A percentile compares a stretch with the other conserved stretches of the same genome.
phyloP scores from a whole-genome alignment of 92 coral and sea anemone species.

The Bergia sp. region DNA sequence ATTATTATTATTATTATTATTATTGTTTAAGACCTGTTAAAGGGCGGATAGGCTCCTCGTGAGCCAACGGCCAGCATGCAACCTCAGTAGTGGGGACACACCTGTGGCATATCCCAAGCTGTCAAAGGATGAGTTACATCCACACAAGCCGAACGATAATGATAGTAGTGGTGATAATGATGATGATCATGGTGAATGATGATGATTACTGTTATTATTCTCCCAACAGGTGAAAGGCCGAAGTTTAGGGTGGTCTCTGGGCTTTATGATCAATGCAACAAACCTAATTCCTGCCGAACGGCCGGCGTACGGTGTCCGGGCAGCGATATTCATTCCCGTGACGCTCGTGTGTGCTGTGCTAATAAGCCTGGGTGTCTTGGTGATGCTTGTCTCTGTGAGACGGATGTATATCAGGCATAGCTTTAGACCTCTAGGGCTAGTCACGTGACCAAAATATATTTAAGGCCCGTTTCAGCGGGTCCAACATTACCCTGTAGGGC shows the following conservation, averaged over 20 bases:
- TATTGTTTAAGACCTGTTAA: too few species aligned
- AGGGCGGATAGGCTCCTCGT: too few species aligned
- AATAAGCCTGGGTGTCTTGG: slow-evolving; percentile 68
- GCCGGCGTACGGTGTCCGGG: slow-evolving; percentile 64
- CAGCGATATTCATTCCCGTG: slow-evolving; percentile 73
- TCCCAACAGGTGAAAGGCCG: slow-evolving; percentile 64
- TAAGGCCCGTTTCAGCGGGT: neutral
- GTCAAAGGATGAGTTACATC: too few species aligned
- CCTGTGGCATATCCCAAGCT: too few species aligned
- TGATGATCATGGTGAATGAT: neutral
- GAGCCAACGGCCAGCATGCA: too few species aligned
- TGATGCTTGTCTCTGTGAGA: slow-evolving; percentile 48
- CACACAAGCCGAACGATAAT: neutral
- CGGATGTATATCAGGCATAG: slow-evolving; percentile 50
- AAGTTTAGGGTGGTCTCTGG: slow-evolving; percentile 94
- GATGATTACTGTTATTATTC: neutral
- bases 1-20: too few species aligned
- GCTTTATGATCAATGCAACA: slow-evolving; percentile 96
- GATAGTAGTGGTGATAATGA: too few species aligned
- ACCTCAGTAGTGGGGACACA: too few species aligned
- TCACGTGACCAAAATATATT: slow-evolving; percentile 34
- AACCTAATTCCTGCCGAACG: slow-evolving; percentile 78
- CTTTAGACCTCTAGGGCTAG: slow-evolving; percentile 42
- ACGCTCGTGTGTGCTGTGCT: slow-evolving; percentile 81
- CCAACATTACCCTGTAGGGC: neutral